Conservation (phyloP, 2,888 invertebrate genomes). For the Cotesia congregata region DNA sequence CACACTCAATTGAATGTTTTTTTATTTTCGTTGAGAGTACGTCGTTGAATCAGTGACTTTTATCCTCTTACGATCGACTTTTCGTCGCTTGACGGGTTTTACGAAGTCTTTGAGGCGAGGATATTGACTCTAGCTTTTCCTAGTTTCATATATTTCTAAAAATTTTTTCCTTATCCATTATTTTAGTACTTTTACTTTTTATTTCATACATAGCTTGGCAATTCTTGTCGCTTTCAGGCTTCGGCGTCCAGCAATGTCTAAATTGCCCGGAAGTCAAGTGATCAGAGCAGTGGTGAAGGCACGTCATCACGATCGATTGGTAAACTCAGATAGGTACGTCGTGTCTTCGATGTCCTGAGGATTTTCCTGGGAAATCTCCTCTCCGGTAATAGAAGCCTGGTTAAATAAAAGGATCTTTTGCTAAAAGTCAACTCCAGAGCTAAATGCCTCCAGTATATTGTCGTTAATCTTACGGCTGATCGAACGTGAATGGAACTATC, state of each 20-base stretch:
- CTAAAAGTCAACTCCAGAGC: not conserved
- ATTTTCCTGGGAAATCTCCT: not conserved
- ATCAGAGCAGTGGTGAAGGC: slow-evolving; percentile 15
- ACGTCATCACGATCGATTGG: slow-evolving; percentile 14
- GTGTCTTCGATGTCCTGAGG: not conserved
- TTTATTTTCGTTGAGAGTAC: slow-evolving; percentile 30
- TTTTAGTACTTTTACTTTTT: not conserved
- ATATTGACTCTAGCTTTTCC: slow-evolving; percentile 27
- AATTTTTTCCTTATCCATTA: not conserved
- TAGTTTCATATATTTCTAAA: not conserved
- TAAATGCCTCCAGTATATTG: not conserved
- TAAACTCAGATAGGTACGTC: not conserved
- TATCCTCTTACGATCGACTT: slow-evolving; percentile 19
- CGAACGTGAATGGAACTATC: not conserved
- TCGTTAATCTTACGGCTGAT: not conserved
- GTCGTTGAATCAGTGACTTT: slow-evolving; percentile 27
- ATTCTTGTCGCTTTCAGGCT: slow-evolving; percentile 9
- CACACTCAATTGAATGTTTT: slow-evolving; percentile 40
- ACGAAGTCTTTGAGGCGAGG: not conserved
- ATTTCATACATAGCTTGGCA: not conserved
- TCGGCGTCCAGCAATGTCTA: slow-evolving; percentile 18
- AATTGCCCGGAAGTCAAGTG: slow-evolving; percentile 30
- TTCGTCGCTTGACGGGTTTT: slow-evolving; percentile 21
- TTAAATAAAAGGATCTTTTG: not conserved
- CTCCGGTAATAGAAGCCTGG: not conserved